phyloP scores from a whole-genome alignment of 2,888 invertebrate species.

The Steromphala cineraria region DNA sequence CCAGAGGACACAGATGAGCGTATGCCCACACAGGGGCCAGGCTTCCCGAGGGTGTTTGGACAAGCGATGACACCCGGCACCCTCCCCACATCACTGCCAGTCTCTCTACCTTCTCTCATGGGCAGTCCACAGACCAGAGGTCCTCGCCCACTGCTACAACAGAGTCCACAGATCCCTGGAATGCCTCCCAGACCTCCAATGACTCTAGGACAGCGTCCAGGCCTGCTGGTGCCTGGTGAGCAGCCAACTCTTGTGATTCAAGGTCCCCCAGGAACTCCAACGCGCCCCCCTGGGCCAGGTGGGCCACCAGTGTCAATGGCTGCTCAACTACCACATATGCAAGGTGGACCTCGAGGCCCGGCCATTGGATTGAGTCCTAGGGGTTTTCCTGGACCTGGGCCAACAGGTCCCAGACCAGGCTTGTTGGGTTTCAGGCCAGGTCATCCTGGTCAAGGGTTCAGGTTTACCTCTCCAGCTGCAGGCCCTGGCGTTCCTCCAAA shows the following conservation, averaged over 20 bases:
- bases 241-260: constrained; percentile 3
- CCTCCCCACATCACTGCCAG: background rate
- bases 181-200: constrained; percentile 12
- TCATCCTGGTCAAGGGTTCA: constrained; percentile 15
- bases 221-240: constrained; percentile 7
- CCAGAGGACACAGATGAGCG: constrained; percentile 24
- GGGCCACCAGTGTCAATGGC: constrained; percentile 22
- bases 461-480: background rate
- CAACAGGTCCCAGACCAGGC: constrained; percentile 35
- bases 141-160: background rate
- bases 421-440: constrained; percentile 40
- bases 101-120: background rate
- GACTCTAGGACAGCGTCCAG: background rate
- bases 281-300: constrained; percentile 29
- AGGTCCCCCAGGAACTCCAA: constrained; percentile 21
- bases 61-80: background rate
- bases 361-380: constrained; percentile 35
- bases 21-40: background rate
- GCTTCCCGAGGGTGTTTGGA: background rate
- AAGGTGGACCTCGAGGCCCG: constrained; percentile 30
- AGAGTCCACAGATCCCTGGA: background rate
- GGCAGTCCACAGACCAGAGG: constrained; percentile 6
- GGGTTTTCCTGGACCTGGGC: constrained; percentile 31
- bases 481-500: background rate
- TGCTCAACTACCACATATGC: constrained; percentile 28